Conservation (phyloP, 2,113 vertebrate species). For the Strigops habroptila region DNA sequence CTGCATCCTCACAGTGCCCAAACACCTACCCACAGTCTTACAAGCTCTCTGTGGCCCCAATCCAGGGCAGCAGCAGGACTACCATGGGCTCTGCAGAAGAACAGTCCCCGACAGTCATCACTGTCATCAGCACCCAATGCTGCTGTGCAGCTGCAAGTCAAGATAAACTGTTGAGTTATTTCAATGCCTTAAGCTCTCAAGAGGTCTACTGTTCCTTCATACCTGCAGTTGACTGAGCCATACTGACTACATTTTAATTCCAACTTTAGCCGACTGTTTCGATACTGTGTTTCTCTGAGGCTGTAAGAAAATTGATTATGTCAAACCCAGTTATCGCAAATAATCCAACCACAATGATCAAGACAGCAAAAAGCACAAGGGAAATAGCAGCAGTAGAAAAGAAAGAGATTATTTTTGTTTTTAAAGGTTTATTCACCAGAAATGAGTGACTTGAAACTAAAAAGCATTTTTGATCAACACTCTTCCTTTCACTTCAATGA, state of each 20-base stretch:
- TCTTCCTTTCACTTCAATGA: slow-evolving; percentile 33
- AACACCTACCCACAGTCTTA: fast-evolving
- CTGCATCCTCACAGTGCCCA: neutral
- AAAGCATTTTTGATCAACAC: slow-evolving; percentile 46
- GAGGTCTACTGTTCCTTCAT: neutral
- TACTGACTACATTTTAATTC: neutral
- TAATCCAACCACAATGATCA: neutral
- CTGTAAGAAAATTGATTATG: neutral
- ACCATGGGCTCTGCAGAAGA: fast-evolving
- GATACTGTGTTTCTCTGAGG: neutral
- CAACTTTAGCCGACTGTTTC: neutral
- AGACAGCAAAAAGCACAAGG: neutral
- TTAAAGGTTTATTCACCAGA: slow-evolving; percentile 13
- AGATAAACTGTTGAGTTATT: neutral
- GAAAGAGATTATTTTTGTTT: slow-evolving; percentile 1
- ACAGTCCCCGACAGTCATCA: neutral
- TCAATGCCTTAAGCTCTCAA: neutral
- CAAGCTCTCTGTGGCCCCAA: neutral
- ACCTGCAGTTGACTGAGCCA: neutral
- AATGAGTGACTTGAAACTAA: slow-evolving; percentile 36
- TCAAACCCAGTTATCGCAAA: neutral
- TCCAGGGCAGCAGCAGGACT: neutral
- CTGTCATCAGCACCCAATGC: neutral
- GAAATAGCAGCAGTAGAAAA: neutral
- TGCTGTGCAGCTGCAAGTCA: neutral